Percentiles rank a stretch among this genome's conserved stretches.
Conservation (phyloP, 1,140 invertebrate genomes). For the Camponotus floridanus region DNA sequence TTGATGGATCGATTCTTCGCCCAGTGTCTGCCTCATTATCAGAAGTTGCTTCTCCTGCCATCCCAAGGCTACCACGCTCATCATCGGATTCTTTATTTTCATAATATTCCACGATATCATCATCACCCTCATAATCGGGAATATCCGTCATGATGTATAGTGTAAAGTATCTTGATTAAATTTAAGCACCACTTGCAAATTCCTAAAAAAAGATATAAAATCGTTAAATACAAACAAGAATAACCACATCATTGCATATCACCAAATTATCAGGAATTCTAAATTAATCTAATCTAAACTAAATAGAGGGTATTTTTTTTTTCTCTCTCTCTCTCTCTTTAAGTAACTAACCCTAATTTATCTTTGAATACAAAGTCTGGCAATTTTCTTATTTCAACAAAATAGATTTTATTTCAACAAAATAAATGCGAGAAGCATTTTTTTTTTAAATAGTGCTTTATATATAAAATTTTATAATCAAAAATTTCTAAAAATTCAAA, state of each 20-base stretch:
- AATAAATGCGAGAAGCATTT: not conserved
- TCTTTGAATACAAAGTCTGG: not conserved
- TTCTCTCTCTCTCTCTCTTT: not conserved
- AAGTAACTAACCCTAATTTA: not conserved
- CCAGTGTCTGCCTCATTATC: constrained; percentile 57
- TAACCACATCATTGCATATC: too few species aligned
- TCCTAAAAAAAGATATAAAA: not conserved
- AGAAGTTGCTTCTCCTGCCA: constrained; percentile 60
- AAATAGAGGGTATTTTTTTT: too few species aligned
- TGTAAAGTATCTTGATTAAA: constrained; percentile 1
- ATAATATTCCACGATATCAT: constrained; percentile 73
- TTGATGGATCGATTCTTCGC: constrained; percentile 75
- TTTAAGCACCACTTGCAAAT: not conserved
- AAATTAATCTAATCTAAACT: not conserved
- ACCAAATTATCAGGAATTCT: not conserved
- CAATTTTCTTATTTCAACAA: not conserved
- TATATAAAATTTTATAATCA: not conserved
- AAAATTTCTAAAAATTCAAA: not conserved
- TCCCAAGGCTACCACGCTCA: constrained; percentile 27
- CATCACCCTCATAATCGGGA: constrained; percentile 64
- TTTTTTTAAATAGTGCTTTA: not conserved
- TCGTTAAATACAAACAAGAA: not conserved
- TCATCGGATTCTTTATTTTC: constrained; percentile 73
- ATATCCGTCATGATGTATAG: constrained; percentile 20
- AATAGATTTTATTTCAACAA: not conserved